phyloP scores from a whole-genome alignment of 2,113 vertebrate genomes.

The Nerophis ophidion region DNA sequence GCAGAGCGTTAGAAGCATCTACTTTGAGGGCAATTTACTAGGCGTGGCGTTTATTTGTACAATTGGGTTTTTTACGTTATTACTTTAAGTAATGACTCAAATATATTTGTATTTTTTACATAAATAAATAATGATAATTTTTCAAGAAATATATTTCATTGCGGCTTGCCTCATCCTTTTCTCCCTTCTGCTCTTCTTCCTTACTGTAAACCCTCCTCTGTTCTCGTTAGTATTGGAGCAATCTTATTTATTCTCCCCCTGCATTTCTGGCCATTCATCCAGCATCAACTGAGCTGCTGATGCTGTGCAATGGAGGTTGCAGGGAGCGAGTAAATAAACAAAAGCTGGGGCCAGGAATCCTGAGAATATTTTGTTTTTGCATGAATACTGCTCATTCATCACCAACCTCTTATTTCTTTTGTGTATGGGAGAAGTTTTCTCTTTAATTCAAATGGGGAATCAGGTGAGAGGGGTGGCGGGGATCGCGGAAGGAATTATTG shows the following conservation, averaged over 20 bases:
- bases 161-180: slow-evolving; percentile 27
- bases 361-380: slow-evolving; percentile 63
- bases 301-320: slow-evolving; percentile 52
- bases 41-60: too few species aligned
- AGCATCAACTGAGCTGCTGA: slow-evolving; percentile 51
- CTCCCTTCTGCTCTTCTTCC: slow-evolving; percentile 31
- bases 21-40: too few species aligned
- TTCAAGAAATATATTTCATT: too few species aligned
- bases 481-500: slow-evolving; percentile 46
- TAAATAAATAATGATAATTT: too few species aligned
- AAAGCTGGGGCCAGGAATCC: slow-evolving; percentile 55
- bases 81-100: too few species aligned
- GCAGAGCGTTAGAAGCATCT: too few species aligned
- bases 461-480: slow-evolving; percentile 35
- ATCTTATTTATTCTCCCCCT: slow-evolving; percentile 56
- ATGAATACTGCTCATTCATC: slow-evolving; percentile 59
- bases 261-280: slow-evolving; percentile 49
- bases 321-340: slow-evolving; percentile 64
- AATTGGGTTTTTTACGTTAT: too few species aligned
- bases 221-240: slow-evolving; percentile 29
- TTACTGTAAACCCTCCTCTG: slow-evolving; percentile 33
- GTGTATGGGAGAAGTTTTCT: slow-evolving; percentile 45
- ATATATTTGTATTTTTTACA: not conserved
- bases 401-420: slow-evolving; percentile 27
- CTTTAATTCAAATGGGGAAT: slow-evolving; percentile 54